These are phyloP conservation scores for Drosophila mauritiana DNA, from an alignment of 1,140 invertebrate species.

Conservation along the genomic window DNA sequence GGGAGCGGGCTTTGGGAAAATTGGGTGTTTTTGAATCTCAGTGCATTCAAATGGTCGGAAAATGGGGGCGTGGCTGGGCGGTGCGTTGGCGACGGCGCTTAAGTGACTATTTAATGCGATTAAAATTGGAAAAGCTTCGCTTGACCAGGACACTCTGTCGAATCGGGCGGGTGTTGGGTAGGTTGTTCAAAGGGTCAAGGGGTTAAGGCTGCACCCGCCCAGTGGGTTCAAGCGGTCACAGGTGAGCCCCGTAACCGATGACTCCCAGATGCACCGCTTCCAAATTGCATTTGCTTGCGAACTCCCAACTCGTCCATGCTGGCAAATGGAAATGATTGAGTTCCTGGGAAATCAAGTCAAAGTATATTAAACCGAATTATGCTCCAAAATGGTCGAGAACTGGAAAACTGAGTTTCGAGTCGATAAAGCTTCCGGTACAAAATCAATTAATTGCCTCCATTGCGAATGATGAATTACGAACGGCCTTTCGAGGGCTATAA, in stretches of 20 bases:
- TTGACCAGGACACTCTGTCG: constrained; percentile 31
- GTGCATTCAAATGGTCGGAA: background rate
- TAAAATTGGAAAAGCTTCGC: constrained; percentile 63
- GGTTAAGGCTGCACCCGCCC: background rate
- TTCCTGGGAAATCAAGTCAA: constrained; percentile 28
- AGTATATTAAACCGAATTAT: constrained; percentile 36
- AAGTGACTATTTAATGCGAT: constrained; percentile 73
- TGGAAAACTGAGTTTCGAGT: constrained; percentile 3
- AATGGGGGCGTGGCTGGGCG: background rate
- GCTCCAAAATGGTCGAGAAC: constrained; percentile 3
- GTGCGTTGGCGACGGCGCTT: constrained; percentile 6
- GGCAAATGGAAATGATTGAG: constrained; percentile 38
- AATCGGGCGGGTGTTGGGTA: too few species aligned
- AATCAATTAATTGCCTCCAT: constrained; percentile 1
- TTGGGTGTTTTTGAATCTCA: constrained; percentile 14
- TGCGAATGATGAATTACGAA: background rate
- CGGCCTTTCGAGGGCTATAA: too few species aligned
- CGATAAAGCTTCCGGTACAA: constrained; percentile 1
- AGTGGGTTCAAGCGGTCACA: constrained; percentile 1
- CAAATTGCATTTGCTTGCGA: constrained; percentile 40
- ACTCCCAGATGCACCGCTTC: constrained; percentile 22
- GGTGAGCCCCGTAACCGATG: constrained; percentile 11
- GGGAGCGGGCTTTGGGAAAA: background rate
- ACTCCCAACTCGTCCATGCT: constrained; percentile 9
- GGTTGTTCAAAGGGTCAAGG: background rate